Conservation (phyloP, 2,113 vertebrate species). For the Oenanthe melanoleuca region DNA sequence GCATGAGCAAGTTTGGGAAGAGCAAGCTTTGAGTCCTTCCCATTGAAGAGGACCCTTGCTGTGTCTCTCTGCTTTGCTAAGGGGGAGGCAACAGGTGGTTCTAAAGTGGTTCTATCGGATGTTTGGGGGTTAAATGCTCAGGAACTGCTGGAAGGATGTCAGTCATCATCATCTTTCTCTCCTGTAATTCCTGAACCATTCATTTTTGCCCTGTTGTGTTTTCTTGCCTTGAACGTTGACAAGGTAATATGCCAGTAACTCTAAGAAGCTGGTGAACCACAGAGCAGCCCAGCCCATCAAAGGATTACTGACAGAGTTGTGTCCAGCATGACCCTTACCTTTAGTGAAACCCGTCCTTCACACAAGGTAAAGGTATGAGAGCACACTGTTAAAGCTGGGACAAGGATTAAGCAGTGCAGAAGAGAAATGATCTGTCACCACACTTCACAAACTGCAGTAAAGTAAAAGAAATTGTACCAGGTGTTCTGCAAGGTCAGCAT, state of each 20-base stretch:
- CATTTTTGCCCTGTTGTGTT: background rate
- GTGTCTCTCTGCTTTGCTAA: background rate
- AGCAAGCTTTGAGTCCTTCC: background rate
- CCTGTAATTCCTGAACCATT: background rate
- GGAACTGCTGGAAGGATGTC: background rate
- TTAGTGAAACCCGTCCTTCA: background rate
- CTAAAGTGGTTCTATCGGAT: background rate
- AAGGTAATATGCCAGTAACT: background rate
- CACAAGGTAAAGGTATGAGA: background rate
- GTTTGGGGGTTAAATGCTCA: background rate
- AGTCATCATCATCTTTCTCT: background rate
- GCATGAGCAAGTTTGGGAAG: background rate
- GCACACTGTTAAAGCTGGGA: background rate
- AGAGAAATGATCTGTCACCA: background rate
- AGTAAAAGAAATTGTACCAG: background rate
- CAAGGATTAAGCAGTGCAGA: background rate
- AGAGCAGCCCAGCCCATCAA: background rate
- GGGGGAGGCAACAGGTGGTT: background rate
- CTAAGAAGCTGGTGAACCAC: background rate
- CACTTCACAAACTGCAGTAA: background rate
- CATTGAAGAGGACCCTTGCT: rapidly evolving
- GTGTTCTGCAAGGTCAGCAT: background rate
- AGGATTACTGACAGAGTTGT: background rate
- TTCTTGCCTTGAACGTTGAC: background rate
- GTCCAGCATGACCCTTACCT: background rate